phyloP scores from a whole-genome alignment of 2,113 vertebrate genomes.

The Eudyptes chrysolophus region DNA sequence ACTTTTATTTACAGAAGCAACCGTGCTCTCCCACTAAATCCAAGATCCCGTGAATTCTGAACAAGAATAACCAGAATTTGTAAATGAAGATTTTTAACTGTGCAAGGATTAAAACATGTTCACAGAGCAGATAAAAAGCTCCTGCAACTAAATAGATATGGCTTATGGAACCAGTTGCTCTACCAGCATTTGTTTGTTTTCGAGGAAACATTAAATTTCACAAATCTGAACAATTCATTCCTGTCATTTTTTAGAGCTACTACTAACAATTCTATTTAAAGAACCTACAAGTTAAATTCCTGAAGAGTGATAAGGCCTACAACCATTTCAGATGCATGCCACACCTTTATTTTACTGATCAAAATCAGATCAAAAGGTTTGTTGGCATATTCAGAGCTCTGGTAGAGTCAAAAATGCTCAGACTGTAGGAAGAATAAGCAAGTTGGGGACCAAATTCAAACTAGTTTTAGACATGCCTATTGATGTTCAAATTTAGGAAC shows the following conservation, averaged over 20 bases:
- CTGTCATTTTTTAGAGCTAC: not conserved
- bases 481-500: not conserved
- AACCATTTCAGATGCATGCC: not conserved
- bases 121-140: not conserved
- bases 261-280: not conserved
- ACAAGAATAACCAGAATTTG: not conserved
- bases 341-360: not conserved
- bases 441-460: not conserved
- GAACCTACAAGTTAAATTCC: not conserved
- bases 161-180: not conserved
- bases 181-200: not conserved
- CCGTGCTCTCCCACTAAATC: not conserved
- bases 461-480: not conserved
- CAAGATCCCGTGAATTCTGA: not conserved
- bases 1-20: not conserved
- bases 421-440: not conserved
- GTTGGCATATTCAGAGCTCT: not conserved
- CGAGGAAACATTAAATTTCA: not conserved
- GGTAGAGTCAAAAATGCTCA: not conserved
- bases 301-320: not conserved
- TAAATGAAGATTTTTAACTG: not conserved
- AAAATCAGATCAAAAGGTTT: not conserved
- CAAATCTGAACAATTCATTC: not conserved
- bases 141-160: not conserved
- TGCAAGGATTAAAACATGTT: not conserved